Evolutionary conservation across 2,888 invertebrate genomes (phyloP).

Genomic region (Acleris holmiana): DNA sequence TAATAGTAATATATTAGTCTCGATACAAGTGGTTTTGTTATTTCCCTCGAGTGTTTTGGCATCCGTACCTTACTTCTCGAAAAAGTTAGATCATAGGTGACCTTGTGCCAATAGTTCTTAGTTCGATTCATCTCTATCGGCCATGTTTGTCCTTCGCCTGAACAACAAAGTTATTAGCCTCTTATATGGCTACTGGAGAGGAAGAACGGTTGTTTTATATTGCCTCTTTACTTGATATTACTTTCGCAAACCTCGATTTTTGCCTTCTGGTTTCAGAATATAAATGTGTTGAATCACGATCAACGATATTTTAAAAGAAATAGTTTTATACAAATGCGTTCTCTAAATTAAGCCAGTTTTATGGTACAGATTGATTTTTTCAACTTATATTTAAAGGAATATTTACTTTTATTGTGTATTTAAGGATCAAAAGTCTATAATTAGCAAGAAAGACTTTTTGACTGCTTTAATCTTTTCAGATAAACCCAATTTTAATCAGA

Average conservation of each 20-base stretch:
- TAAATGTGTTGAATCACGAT: background rate
- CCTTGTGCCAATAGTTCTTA: slow-evolving; percentile 17
- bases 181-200: slow-evolving; percentile 21
- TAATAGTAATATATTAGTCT: background rate
- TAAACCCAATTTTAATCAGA: slow-evolving; percentile 7
- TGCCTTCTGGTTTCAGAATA: slow-evolving; percentile 3
- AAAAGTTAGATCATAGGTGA: slow-evolving; percentile 23
- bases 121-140: slow-evolving; percentile 20
- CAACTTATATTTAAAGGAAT: no score
- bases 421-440: no score
- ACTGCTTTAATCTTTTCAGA: background rate
- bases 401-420: no score
- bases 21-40: slow-evolving; percentile 4
- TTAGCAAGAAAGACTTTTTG: no score
- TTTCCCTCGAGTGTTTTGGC: slow-evolving; percentile 7
- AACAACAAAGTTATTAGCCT: slow-evolving; percentile 33
- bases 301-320: background rate
- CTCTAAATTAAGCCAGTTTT: no score
- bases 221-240: slow-evolving; percentile 31
- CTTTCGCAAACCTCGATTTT: slow-evolving; percentile 1
- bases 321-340: no score
- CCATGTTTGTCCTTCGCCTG: slow-evolving; percentile 22
- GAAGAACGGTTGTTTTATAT: slow-evolving; percentile 28
- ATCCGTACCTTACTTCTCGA: background rate
- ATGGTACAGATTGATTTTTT: no score